Conservation (phyloP, 1,140 invertebrate genomes). For the Pseudobourletiella spinata region DNA sequence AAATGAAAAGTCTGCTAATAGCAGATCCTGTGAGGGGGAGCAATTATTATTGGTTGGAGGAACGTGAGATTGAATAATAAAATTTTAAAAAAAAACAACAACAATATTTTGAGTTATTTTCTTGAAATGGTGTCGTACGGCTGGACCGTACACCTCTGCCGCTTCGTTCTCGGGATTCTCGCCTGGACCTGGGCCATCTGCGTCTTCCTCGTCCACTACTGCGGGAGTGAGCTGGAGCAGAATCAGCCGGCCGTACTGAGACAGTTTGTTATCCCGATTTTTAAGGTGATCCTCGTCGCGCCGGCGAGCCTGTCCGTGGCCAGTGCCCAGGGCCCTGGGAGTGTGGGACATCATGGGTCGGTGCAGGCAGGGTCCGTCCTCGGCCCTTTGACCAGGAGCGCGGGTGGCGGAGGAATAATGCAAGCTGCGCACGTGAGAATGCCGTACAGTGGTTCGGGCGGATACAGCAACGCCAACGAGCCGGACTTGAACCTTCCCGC, state of each 20-base stretch:
- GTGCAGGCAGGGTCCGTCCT: conserved; percentile 12
- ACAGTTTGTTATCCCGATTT: conserved; percentile 21
- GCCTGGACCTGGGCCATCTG: conserved; percentile 33
- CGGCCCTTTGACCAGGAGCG: neutral
- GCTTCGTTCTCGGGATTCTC: conserved; percentile 21
- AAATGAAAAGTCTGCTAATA: neutral
- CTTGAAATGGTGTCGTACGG: too few relatives aligned
- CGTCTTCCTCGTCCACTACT: conserved; percentile 20
- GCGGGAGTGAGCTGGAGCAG: conserved; percentile 17
- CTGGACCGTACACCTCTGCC: too few relatives aligned
- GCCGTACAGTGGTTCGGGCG: too few relatives aligned
- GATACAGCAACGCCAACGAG: too few relatives aligned
- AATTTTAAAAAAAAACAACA: too few relatives aligned
- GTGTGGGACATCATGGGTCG: conserved; percentile 19
- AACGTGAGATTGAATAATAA: neutral
- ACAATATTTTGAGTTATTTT: too few relatives aligned
- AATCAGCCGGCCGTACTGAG: conserved; percentile 14
- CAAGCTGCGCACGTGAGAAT: too few relatives aligned
- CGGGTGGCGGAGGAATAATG: conserved; percentile 1
- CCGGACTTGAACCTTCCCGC: too few relatives aligned
- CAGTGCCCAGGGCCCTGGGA: conserved; percentile 4
- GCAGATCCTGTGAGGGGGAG: neutral
- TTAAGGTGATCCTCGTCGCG: conserved; percentile 26
- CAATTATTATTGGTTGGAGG: too few relatives aligned
- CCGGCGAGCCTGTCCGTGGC: neutral